A percentile compares a stretch with the other conserved stretches of the same genome.
Conservation (phyloP, 92 coral and sea anemone genomes). For the Epizoanthus rinbou region DNA sequence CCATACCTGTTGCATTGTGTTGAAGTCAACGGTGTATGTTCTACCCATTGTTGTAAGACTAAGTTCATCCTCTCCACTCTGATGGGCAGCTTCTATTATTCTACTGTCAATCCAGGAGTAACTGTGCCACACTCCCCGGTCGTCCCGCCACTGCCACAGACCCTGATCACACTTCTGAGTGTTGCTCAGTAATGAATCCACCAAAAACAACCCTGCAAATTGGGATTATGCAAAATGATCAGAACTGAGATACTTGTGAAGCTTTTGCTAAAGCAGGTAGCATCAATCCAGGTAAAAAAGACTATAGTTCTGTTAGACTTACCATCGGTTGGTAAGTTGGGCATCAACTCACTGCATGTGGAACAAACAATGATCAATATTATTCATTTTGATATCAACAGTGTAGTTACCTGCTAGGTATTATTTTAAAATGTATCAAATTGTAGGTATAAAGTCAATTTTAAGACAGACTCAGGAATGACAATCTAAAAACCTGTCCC, state of each 20-base stretch:
- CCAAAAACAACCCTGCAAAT: slow-evolving; percentile 76
- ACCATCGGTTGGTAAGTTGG: slow-evolving; percentile 90
- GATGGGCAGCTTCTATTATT: slow-evolving; percentile 97
- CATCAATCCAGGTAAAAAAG: no score
- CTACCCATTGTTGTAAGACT: slow-evolving; percentile 96
- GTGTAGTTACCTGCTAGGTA: no score
- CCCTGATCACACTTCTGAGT: slow-evolving; percentile 90
- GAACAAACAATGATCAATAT: slow-evolving; percentile 10
- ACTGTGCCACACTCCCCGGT: slow-evolving; percentile 95
- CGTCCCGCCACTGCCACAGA: slow-evolving; percentile 99
- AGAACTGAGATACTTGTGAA: background rate
- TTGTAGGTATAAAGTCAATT: no score
- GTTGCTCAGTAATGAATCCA: slow-evolving; percentile 82
- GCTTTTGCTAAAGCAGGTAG: no score
- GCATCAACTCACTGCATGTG: slow-evolving; percentile 86
- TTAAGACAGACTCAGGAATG: no score
- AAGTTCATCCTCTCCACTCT: slow-evolving; percentile 96
- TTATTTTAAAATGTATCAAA: no score
- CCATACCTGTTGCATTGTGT: slow-evolving; percentile 95
- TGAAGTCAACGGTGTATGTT: slow-evolving; percentile 94
- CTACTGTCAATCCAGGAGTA: slow-evolving; percentile 99
- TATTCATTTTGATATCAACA: no score
- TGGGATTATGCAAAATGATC: background rate
- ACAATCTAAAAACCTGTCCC: no score
- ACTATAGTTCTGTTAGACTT: slow-evolving; percentile 25